These are phyloP conservation scores for Oryzias melastigma DNA, from an alignment of 2,113 vertebrate genomes.

Conservation along the genomic window DNA sequence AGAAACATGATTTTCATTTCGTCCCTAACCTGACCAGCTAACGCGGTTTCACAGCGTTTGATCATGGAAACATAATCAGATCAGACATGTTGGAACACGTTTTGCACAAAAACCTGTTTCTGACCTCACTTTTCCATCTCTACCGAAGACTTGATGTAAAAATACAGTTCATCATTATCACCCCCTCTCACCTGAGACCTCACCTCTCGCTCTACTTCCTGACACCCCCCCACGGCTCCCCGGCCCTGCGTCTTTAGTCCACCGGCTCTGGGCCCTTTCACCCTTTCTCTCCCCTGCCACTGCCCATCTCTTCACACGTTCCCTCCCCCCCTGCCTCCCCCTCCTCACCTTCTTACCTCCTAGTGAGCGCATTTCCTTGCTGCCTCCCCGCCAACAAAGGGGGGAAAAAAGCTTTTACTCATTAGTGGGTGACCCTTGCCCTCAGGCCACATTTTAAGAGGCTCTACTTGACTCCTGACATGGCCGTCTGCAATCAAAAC, in stretches of 20 bases:
- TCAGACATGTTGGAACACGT: too few species aligned
- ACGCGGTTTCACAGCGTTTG: too few species aligned
- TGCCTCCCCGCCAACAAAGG: slow-evolving; percentile 64
- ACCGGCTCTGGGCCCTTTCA: slow-evolving; percentile 49
- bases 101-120: too few species aligned
- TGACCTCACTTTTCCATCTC: background rate
- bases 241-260: slow-evolving; percentile 1
- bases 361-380: slow-evolving; percentile 73
- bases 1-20: too few species aligned
- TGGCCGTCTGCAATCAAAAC: slow-evolving; percentile 79
- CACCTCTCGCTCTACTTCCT: slow-evolving; percentile 65
- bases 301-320: slow-evolving; percentile 71
- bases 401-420: slow-evolving; percentile 77
- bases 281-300: slow-evolving; percentile 67
- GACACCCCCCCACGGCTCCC: slow-evolving; percentile 42
- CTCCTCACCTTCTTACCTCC: slow-evolving; percentile 64
- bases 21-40: too few species aligned
- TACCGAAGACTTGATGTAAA: slow-evolving; percentile 31
- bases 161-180: slow-evolving; percentile 68
- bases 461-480: slow-evolving; percentile 82
- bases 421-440: slow-evolving; percentile 78
- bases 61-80: too few species aligned
- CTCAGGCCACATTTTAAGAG: slow-evolving; percentile 80
- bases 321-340: slow-evolving; percentile 51
- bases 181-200: slow-evolving; percentile 75